Conservation (phyloP, 2,797 vertebrate genomes). For the Percopsis omiscomaycus region DNA sequence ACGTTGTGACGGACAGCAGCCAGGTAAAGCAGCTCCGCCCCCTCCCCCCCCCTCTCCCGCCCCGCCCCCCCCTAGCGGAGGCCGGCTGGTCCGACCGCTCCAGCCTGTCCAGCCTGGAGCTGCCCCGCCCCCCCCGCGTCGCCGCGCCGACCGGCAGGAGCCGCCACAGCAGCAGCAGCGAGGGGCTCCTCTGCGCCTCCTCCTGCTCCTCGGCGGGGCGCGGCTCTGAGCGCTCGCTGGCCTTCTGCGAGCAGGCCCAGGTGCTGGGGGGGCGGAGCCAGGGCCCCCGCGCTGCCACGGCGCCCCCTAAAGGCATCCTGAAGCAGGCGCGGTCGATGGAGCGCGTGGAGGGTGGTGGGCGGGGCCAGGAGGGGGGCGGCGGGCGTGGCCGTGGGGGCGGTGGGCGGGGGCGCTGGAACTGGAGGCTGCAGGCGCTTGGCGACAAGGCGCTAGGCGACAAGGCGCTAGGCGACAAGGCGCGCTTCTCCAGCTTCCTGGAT, state of each 20-base stretch:
- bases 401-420: constrained; percentile 34
- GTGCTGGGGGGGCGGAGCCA: constrained; percentile 44
- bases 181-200: constrained; percentile 17
- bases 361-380: neutral
- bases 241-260: constrained; percentile 77
- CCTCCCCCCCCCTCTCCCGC: constrained; percentile 26
- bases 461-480: constrained; percentile 78
- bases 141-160: neutral
- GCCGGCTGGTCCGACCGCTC: constrained; percentile 64
- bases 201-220: constrained; percentile 59
- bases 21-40: constrained; percentile 77
- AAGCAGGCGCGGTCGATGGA: constrained; percentile 58
- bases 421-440: constrained; percentile 48
- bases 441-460: too few relatives aligned
- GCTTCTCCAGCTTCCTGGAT: constrained; percentile 87
- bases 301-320: constrained; percentile 74
- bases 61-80: constrained; percentile 23
- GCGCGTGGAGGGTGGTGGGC: too few relatives aligned
- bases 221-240: constrained; percentile 72
- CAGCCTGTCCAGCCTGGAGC: constrained; percentile 71
- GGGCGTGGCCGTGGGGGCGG: neutral
- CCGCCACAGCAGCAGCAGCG: constrained; percentile 64
- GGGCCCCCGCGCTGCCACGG: fast-evolving
- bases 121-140: constrained; percentile 40
- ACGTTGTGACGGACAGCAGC: constrained; percentile 63